Percentiles rank a stretch among this genome's conserved stretches.
These are phyloP conservation scores for Dendrolimus punctatus DNA, from an alignment of 1,140 invertebrate genomes.

Conservation along the genomic window DNA sequence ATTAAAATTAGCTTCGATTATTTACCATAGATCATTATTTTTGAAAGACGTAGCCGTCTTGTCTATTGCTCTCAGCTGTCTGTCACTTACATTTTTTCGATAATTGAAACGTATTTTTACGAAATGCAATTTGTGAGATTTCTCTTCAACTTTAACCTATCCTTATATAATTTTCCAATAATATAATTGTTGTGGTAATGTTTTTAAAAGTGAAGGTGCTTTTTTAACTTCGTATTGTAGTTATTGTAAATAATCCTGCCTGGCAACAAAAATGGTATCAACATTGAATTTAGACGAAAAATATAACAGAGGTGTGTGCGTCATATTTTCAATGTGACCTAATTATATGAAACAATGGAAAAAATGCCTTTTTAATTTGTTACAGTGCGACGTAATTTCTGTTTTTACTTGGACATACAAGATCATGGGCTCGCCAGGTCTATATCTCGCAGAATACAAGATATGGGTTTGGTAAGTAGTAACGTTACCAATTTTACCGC, in stretches of 20 bases:
- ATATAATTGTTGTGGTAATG: constrained; percentile 11
- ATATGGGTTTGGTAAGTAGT: constrained; percentile 77
- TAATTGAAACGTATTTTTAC: constrained; percentile 48
- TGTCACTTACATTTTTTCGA: constrained; percentile 47
- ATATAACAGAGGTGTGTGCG: constrained; percentile 52
- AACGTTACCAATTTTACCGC: constrained; percentile 28
- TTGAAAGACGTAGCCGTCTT: constrained; percentile 16
- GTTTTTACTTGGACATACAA: constrained; percentile 81
- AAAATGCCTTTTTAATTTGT: constrained; percentile 19
- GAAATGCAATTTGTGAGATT: constrained; percentile 34
- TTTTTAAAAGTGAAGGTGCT: constrained; percentile 10
- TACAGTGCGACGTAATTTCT: constrained; percentile 71
- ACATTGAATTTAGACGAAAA: constrained; percentile 57
- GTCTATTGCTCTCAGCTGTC: constrained; percentile 62
- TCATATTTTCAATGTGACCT: constrained; percentile 26
- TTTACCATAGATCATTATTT: constrained; percentile 43
- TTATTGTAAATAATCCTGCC: constrained; percentile 13
- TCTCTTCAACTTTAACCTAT: constrained; percentile 18
- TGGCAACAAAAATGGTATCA: constrained; percentile 48
- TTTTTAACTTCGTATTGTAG: constrained; percentile 12
- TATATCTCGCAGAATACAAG: constrained; percentile 76
- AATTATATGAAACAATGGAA: constrained; percentile 13
- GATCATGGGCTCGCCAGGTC: constrained; percentile 74
- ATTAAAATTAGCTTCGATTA: constrained; percentile 46
- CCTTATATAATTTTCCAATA: constrained; percentile 33